Evolutionary conservation across 2,113 vertebrate species (phyloP).

Genomic region (Synodontis membranacea): DNA sequence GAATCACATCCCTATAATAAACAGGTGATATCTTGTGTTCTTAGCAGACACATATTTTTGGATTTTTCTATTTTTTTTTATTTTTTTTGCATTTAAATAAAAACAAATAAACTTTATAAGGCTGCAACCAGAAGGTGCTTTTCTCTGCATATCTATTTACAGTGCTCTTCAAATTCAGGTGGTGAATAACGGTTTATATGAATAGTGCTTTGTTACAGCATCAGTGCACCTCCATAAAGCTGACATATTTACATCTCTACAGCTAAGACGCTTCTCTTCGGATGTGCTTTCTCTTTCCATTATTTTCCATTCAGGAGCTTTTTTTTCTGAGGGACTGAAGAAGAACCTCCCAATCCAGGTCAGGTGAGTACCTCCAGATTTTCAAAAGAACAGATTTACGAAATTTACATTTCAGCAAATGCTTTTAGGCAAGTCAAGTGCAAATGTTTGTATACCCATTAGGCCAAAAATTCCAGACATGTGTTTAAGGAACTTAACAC

Average conservation of each 20-base stretch:
- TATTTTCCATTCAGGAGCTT: constrained; percentile 43
- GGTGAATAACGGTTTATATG: constrained; percentile 46
- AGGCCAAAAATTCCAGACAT: neutral
- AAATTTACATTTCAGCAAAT: constrained; percentile 20
- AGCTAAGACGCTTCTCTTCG: constrained; percentile 34
- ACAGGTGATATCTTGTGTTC: neutral
- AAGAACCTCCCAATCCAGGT: constrained; percentile 36
- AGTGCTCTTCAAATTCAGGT: constrained; percentile 55
- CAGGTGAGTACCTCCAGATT: constrained; percentile 50
- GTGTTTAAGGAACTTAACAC: neutral
- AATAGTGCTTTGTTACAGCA: constrained; percentile 49
- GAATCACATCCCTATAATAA: neutral
- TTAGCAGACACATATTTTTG: neutral
- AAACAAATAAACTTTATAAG: constrained; percentile 48
- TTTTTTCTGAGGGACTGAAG: constrained; percentile 7
- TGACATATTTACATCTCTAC: constrained; percentile 46
- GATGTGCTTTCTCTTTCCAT: constrained; percentile 28
- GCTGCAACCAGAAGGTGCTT: constrained; percentile 32
- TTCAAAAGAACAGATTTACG: constrained; percentile 31
- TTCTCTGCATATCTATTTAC: constrained; percentile 36
- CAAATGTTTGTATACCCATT: constrained; percentile 2
- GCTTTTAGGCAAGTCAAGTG: neutral
- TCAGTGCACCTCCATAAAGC: constrained; percentile 49
- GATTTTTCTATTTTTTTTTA: no score
- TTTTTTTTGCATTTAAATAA: constrained; percentile 8